A percentile compares a stretch with the other conserved stretches of the same genome.
Conservation (phyloP, 2,888 invertebrate species). For the Ophonus ardosiacus region DNA sequence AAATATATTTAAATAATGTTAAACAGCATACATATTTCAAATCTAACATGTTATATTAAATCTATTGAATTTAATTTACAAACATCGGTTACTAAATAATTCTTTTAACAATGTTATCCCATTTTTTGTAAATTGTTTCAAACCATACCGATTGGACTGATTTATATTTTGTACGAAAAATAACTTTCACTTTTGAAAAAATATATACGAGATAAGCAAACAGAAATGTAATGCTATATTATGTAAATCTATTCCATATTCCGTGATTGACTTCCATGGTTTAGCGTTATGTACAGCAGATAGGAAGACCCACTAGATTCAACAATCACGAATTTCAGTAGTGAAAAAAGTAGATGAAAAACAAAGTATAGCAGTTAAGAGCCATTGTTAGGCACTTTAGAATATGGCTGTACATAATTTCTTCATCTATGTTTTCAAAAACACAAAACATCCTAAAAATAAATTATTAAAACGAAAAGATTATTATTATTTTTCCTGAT, state of each 20-base stretch:
- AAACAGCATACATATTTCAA: slow-evolving; percentile 58
- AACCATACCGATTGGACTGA: slow-evolving; percentile 27
- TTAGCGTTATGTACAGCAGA: slow-evolving; percentile 58
- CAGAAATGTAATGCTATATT: slow-evolving; percentile 35
- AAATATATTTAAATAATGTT: slow-evolving; percentile 60
- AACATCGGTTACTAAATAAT: slow-evolving; percentile 20
- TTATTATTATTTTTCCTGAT: background rate
- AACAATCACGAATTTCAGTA: slow-evolving; percentile 51
- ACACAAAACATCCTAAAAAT: slow-evolving; percentile 27
- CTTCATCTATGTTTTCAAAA: slow-evolving; percentile 17
- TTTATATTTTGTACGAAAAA: slow-evolving; percentile 41
- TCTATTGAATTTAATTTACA: slow-evolving; percentile 49
- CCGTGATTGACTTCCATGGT: slow-evolving; percentile 1
- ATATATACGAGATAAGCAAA: slow-evolving; percentile 19
- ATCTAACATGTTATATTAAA: slow-evolving; percentile 55
- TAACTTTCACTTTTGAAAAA: slow-evolving; percentile 16
- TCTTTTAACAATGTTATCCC: slow-evolving; percentile 14
- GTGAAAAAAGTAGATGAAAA: slow-evolving; percentile 46
- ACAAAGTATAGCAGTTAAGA: slow-evolving; percentile 14
- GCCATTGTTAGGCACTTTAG: slow-evolving; percentile 58
- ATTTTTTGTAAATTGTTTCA: slow-evolving; percentile 26
- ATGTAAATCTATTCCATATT: slow-evolving; percentile 12
- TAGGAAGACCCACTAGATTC: slow-evolving; percentile 59
- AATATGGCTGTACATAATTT: slow-evolving; percentile 44
- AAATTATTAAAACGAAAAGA: slow-evolving; percentile 19